Evolutionary conservation across 2,888 invertebrate species (phyloP).

Genomic region (Heliconius cydno): DNA sequence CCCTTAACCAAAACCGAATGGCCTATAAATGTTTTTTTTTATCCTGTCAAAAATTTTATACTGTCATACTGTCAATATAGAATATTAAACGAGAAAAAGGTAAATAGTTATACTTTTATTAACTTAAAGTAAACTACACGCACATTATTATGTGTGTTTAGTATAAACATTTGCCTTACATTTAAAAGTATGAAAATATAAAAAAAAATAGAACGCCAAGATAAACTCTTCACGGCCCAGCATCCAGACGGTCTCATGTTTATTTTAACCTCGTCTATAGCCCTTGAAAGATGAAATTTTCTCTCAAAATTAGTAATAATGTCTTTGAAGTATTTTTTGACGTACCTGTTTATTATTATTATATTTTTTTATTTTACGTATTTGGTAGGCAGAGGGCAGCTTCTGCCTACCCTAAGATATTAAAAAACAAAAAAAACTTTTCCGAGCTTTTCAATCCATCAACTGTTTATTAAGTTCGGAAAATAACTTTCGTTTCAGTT

Average conservation of each 20-base stretch:
- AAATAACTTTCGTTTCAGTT: constrained; percentile 5
- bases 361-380: background rate
- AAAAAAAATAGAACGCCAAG: constrained; percentile 12
- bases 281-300: constrained; percentile 22
- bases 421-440: background rate
- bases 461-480: constrained; percentile 15
- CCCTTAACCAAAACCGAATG: too few relatives aligned
- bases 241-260: constrained; percentile 23
- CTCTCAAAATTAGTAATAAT: constrained; percentile 19
- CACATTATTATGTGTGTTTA: constrained; percentile 7
- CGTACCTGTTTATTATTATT: background rate
- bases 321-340: constrained; percentile 3
- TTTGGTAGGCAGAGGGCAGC: background rate
- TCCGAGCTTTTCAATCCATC: constrained; percentile 14
- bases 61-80: background rate
- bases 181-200: constrained; percentile 9
- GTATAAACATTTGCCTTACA: constrained; percentile 17
- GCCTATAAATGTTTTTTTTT: too few relatives aligned
- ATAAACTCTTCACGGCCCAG: constrained; percentile 18
- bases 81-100: background rate
- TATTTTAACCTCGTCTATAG: constrained; percentile 18
- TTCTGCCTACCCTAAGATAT: too few relatives aligned
- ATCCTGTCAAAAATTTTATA: too few relatives aligned
- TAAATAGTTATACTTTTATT: background rate
- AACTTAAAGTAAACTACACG: constrained; percentile 14